Conservation (phyloP, 1,140 invertebrate species). For the Drosophila bifasciata region DNA sequence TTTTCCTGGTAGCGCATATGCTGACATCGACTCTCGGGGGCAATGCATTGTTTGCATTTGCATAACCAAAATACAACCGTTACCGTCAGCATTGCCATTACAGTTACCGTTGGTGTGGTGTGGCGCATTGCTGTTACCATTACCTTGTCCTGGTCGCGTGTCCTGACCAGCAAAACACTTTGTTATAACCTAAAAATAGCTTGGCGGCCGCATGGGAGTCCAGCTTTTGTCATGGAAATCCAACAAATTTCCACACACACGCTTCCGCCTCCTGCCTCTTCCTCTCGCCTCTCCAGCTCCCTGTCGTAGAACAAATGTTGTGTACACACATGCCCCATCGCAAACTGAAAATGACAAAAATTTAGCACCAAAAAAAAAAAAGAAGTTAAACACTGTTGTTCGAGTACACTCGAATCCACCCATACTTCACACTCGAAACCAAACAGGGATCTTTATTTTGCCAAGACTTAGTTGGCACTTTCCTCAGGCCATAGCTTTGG, state of each 20-base stretch:
- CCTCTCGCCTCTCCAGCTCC: neutral
- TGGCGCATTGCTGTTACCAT: too few relatives aligned
- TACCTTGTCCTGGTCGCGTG: conserved; percentile 49
- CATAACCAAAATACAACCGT: conserved; percentile 47
- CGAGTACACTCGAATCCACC: too few relatives aligned
- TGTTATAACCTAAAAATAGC: conserved; percentile 70
- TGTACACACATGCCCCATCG: conserved; percentile 21
- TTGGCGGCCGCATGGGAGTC: conserved; percentile 42
- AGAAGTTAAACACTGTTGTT: neutral
- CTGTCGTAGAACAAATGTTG: conserved; percentile 35
- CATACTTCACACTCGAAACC: neutral
- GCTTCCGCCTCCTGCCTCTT: neutral
- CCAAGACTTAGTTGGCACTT: too few relatives aligned
- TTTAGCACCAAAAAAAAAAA: conserved; percentile 23
- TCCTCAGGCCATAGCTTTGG: too few relatives aligned
- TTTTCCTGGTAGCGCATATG: conserved; percentile 60
- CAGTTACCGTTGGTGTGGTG: too few relatives aligned
- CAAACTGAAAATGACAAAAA: conserved; percentile 39
- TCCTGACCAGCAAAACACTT: conserved; percentile 45
- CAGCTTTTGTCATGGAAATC: conserved; percentile 42
- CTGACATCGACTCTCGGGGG: conserved; percentile 56
- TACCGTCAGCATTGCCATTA: conserved; percentile 1
- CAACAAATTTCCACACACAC: conserved; percentile 42
- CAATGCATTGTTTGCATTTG: conserved; percentile 72
- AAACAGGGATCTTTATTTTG: too few relatives aligned